Base-by-base conservation (phyloP, 2,888 invertebrate genomes). In the Noctua fimbriata region DNA sequence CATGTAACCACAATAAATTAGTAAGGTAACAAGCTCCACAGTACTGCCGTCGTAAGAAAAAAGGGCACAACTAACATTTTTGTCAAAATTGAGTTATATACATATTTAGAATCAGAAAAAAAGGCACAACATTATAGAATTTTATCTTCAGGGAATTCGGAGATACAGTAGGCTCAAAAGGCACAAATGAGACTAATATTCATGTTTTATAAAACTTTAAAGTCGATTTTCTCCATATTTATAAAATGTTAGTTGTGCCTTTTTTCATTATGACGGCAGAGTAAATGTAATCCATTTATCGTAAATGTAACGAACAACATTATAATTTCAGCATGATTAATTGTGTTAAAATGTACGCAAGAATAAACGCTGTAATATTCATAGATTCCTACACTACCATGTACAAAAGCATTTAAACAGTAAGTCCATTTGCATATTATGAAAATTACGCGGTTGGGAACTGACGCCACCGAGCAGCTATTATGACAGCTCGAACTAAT, bases 401-500 rank as follows among this genome's bases (percentile, higher is more conserved):
- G 75, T 78, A 80, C 79, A 86, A 77, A 80, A 80, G 76, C 88
- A 86, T 87, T 87, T 86, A 82, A 86, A 82, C 88, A 79, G 80
- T 75, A 75, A 82, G 83, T 87, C 78, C 81, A 90, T 91, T 91
- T 89, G 80, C 91, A 89, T 91, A 89, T 87, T 89, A 86, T 87
- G 87, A 87, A 85, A 87, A 91, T 87, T 82, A 83, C 77, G 83
- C 84, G 89, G 85, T 86, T 82, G 75, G 75, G 89, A 83, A 87
- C 85, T 81, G 88, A 88, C 82, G 72, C 82, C 76, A 73, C 81
- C 69, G 60, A 82, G 79, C 78, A 74, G 78, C 71, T 80, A 83
- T 88, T 85, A 86, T 85, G 88, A 89, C 85, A 85, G 87, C 86
- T 89, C 84, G 82, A 91, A 92, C 91, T 93, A 92, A 94, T 94